Evolutionary conservation across 2,797 vertebrate species (phyloP), one percentile per base, ranked within the genome.

Genomic region (Limosa lapponica): DNA sequence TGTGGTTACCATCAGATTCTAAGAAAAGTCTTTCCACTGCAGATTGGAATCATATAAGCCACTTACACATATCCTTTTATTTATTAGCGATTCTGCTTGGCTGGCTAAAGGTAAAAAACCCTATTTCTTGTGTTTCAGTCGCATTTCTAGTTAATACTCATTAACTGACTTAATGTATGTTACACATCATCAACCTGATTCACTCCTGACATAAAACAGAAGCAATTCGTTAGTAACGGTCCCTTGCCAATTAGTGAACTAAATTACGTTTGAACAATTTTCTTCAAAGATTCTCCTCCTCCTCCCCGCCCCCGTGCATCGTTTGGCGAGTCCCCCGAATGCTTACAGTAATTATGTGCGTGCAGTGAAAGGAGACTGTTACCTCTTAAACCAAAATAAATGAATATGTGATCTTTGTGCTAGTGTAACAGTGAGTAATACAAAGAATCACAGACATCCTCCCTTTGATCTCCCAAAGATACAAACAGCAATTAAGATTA

Each of bases 141-240:
- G 0, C 90, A 90, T 96, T 97, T 97, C 95, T 95, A 95, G 95
- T 96, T 95, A 95, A 90, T 62, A 83, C 69, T 97, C 91, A 75
- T 94, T 96, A 96, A 95, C 91, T 93, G 96, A 51, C 94, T 95
- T 95, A 39, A 96, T 93, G 82, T 70, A 55, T 84, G 96, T 96
- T 96, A 95, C 95, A 96, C 89, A 94, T 95, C 93, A 46, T 79
- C 91, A 90, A 84, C 96, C 94, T 93, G 96, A 96, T 96, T 96
- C 96, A 97, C 82, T 81, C 49, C 96, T 93, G 95, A 92, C 96
- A 95, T 91, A 97, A 97, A 97, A 93, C 95, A 95, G 96, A 91
- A 96, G 96, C 70, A 5, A 90, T 94, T 97, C 87, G 89, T 95
- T 96, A 93, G 93, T 95, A 95, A 93, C 87, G 77, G 96, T 94